Evolutionary conservation across 1,140 invertebrate genomes (phyloP).

Genomic region (Andricus grossulariae): DNA sequence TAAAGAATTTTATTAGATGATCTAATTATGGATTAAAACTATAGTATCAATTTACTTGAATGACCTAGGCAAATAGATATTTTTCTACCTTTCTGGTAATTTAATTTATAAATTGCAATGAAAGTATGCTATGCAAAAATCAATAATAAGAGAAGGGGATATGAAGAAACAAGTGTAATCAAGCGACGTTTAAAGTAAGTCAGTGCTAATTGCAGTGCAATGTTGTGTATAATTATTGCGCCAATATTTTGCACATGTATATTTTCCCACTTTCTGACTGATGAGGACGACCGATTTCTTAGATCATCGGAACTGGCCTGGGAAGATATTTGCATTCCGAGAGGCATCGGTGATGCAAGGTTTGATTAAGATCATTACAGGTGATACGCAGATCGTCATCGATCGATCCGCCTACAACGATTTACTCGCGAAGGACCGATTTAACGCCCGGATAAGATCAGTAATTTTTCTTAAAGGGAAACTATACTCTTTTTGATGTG

Average conservation of each 20-base stretch:
- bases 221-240: constrained; percentile 10
- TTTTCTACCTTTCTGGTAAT: too few species aligned
- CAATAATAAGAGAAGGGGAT: background rate
- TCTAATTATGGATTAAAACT: too few species aligned
- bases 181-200: constrained; percentile 15
- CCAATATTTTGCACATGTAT: constrained; percentile 19
- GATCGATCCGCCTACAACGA: background rate
- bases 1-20: too few species aligned
- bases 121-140: background rate
- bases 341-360: constrained; percentile 44
- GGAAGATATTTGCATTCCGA: constrained; percentile 46
- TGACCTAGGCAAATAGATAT: too few species aligned
- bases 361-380: constrained; percentile 52
- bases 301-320: constrained; percentile 37
- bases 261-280: background rate
- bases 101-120: background rate
- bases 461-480: too few species aligned
- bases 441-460: background rate
- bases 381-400: constrained; percentile 51
- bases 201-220: constrained; percentile 12
- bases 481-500: too few species aligned
- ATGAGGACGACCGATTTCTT: constrained; percentile 22
- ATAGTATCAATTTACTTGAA: too few species aligned
- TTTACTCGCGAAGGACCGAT: background rate
- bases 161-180: constrained; percentile 20